Conservation (phyloP, 2,797 vertebrate genomes). For the Hydrophis major region DNA sequence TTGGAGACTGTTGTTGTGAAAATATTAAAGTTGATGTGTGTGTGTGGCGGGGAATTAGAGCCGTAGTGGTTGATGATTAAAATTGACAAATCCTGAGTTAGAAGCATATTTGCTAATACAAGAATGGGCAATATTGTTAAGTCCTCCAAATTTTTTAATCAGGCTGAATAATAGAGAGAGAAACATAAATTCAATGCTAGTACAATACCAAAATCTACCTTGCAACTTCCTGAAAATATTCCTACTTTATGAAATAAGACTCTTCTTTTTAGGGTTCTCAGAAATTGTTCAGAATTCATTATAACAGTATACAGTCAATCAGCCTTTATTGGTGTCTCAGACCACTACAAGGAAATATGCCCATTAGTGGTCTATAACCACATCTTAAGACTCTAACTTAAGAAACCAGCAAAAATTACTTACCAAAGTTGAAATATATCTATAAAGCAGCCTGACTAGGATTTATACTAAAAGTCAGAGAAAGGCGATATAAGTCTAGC, state of each 20-base stretch:
- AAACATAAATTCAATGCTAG: background rate
- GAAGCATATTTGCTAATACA: background rate
- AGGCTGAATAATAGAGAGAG: background rate
- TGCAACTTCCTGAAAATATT: background rate
- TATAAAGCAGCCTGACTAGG: background rate
- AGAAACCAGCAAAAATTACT: background rate
- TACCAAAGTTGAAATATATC: background rate
- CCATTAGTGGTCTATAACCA: background rate
- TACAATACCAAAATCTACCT: background rate
- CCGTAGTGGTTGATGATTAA: background rate
- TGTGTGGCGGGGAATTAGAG: background rate
- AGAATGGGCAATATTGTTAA: background rate
- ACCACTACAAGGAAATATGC: background rate
- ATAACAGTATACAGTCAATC: background rate
- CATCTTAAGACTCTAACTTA: background rate
- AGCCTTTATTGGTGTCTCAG: background rate
- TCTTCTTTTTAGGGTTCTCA: background rate
- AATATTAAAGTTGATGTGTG: background rate
- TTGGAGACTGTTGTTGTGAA: background rate
- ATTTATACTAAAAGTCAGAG: background rate
- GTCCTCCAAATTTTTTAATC: background rate
- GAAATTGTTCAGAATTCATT: background rate
- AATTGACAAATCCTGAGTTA: background rate
- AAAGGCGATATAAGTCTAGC: background rate
- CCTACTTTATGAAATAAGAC: background rate